Base-by-base conservation (phyloP, 2,113 vertebrate genomes). In the Piprites chloris region DNA sequence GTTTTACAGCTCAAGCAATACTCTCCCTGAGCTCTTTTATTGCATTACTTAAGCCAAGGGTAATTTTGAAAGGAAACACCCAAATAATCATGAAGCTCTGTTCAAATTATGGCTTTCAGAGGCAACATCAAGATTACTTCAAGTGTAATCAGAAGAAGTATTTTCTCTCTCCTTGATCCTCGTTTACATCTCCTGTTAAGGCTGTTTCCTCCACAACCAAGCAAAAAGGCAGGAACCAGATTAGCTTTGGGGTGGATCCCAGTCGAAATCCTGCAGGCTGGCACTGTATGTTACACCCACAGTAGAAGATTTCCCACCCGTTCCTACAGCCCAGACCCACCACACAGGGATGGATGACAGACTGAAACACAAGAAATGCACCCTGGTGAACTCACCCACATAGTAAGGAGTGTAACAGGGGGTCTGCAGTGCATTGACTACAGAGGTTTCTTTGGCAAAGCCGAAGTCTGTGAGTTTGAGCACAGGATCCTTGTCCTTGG, bases 321-420 rank as follows among this genome's bases (percentile, higher is more conserved):
- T 33, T 78, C 22, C 41, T 35, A 13, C 42, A 55, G 53, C 47
- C 33, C 59, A 66, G 20, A 18, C 35, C 10, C 39, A 12, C 98
- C 98, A 74, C 53, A 92, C 78, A 47, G 46, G 26, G 53, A 93
- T 7, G 74, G 32, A 68, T 22, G 22, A 50, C 35, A 85, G 68
- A 39, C 53, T 53, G 42, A 46, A 74, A 46, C 21, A 74, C n/a
- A 44, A 74, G 39, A 17, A 74, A 39, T 4, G 26, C 32, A 44
- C 14, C 52, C 83, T 63, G 80, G 68, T 59, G 66, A 71, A 92
- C 99, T 97, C 93, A 99, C 99, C 99, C 93, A 99, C 99, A 22
- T 99, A 99, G 95, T 99, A 99, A 1, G 99, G 99, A 18, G 99
- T 99, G 80, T 99, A 99, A 95, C 99, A 99, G 46, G 99, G 99